Evolutionary conservation across 1,140 invertebrate genomes (phyloP).

Genomic region (Euwallacea similis): DNA sequence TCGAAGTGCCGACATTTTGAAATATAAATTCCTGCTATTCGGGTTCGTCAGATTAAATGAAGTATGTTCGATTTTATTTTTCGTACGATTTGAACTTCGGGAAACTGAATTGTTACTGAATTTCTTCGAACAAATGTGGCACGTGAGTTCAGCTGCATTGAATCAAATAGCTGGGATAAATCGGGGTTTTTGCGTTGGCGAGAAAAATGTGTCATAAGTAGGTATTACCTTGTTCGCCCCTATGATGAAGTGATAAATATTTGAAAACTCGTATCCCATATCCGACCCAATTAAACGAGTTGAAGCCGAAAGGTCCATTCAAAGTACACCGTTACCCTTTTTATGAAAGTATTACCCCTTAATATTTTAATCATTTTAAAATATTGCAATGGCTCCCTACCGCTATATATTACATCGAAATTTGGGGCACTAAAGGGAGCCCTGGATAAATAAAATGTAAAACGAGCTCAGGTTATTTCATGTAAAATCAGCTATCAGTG

Average conservation of each 20-base stretch:
- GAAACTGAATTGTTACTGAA: conserved; percentile 2
- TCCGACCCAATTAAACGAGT: conserved; percentile 19
- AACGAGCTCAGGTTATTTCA: not conserved
- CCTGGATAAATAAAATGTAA: conserved; percentile 14
- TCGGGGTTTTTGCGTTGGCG: too few species aligned
- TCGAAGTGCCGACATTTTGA: too few species aligned
- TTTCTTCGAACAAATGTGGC: conserved; percentile 3
- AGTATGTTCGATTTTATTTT: conserved; percentile 6
- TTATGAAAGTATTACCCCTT: conserved; percentile 8
- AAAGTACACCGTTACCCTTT: conserved; percentile 10
- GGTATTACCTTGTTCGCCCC: not conserved
- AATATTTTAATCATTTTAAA: conserved; percentile 4
- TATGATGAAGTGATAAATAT: conserved; percentile 16
- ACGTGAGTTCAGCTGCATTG: too few species aligned
- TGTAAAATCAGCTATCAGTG: conserved; percentile 9
- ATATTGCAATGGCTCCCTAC: conserved; percentile 5
- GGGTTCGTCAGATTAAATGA: conserved; percentile 7
- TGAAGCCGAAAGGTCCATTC: conserved; percentile 9
- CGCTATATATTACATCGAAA: conserved; percentile 1
- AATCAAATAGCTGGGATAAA: too few species aligned
- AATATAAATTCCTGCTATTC: not conserved
- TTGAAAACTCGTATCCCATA: conserved; percentile 18
- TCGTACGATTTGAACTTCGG: conserved; percentile 1
- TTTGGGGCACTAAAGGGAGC: not conserved
- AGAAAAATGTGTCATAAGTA: too few species aligned